Evolutionary conservation across 1,140 invertebrate species (phyloP), one percentile per base, ranked within the genome.

Genomic region (Antheraea mylitta): DNA sequence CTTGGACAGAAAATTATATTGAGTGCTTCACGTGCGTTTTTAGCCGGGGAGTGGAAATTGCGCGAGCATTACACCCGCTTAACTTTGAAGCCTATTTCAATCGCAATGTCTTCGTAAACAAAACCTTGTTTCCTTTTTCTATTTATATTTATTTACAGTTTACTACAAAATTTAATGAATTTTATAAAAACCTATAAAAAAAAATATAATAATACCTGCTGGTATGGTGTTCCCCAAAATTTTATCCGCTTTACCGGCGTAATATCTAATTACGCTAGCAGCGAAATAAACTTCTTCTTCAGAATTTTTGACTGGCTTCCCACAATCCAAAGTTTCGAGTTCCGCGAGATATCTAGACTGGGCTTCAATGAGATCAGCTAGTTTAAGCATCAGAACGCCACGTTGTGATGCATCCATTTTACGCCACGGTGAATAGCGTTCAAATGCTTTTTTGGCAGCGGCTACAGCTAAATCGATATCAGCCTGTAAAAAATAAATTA

Each of bases 401-500:
- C 96, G 91, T 67, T 93, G 93, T 1, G 95, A 94, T 7, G 96
- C 95, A 83, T 96, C 95, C 93, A 96, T 94, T 22, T 89, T 94
- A 10, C 96, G 92, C 96, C 96, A 97, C 82, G 93, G 85, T 18
- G 96, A 96, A 68, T 94, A 94, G 18, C 94, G 92, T 18, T 94
- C 92, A 74, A 97, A 97, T 0, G 96, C 96, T 65, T 95, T 92
- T 68, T 93, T 93, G 0, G 98, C 98, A 63, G 97, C 97, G 63
- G 94, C 90, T 3, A 98, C 97, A 6, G 98, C 97, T 61, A 93
- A 83, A 78, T 98, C 95, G 9, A 98, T 94, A 87, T 99, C 97
- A 64, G 93, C 95, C 91, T 95, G 78, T 22, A 65, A 65, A 16
- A 19, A 38, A 19, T 16, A 18, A 64, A 5, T 30, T 30, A 37